phyloP scores from a whole-genome alignment of 2,888 invertebrate genomes.

The Trisateles emortualis region DNA sequence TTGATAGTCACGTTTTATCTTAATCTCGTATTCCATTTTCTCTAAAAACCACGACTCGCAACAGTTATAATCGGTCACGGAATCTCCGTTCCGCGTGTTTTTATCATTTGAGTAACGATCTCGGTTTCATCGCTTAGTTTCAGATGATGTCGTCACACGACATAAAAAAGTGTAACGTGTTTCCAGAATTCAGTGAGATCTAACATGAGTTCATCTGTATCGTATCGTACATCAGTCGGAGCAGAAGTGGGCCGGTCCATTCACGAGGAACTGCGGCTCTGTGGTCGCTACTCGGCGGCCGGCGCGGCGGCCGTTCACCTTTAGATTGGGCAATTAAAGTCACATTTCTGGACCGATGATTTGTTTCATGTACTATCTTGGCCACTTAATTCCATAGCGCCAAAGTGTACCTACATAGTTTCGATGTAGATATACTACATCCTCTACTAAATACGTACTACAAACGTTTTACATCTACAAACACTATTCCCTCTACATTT shows the following conservation, averaged over 20 bases:
- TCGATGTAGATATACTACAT: slow-evolving; percentile 26
- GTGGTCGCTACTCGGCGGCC: slow-evolving; percentile 42
- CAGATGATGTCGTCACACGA: slow-evolving; percentile 10
- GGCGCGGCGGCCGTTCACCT: slow-evolving; percentile 65
- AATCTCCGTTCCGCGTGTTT: slow-evolving; percentile 39
- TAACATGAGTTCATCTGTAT: slow-evolving; percentile 52
- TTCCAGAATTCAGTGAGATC: slow-evolving; percentile 47
- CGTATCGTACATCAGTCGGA: slow-evolving; percentile 51
- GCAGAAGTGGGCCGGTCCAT: slow-evolving; percentile 69
- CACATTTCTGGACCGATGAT: slow-evolving; percentile 56
- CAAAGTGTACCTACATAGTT: slow-evolving; percentile 40
- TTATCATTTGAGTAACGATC: slow-evolving; percentile 32
- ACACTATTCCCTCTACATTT: slow-evolving; percentile 43
- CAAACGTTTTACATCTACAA: slow-evolving; percentile 38
- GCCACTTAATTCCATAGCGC: slow-evolving; percentile 41
- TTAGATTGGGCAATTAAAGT: slow-evolving; percentile 66
- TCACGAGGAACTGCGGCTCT: slow-evolving; percentile 71
- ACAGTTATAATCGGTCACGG: slow-evolving; percentile 45
- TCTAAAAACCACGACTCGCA: slow-evolving; percentile 44
- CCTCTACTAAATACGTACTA: slow-evolving; percentile 33
- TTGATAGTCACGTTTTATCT: slow-evolving; percentile 50
- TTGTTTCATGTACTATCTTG: slow-evolving; percentile 40
- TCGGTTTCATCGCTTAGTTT: slow-evolving; percentile 20
- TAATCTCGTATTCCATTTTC: slow-evolving; percentile 44
- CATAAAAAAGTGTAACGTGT: slow-evolving; percentile 36